Evolutionary conservation across 2,888 invertebrate species (phyloP).

Genomic region (Callinectes sapidus): DNA sequence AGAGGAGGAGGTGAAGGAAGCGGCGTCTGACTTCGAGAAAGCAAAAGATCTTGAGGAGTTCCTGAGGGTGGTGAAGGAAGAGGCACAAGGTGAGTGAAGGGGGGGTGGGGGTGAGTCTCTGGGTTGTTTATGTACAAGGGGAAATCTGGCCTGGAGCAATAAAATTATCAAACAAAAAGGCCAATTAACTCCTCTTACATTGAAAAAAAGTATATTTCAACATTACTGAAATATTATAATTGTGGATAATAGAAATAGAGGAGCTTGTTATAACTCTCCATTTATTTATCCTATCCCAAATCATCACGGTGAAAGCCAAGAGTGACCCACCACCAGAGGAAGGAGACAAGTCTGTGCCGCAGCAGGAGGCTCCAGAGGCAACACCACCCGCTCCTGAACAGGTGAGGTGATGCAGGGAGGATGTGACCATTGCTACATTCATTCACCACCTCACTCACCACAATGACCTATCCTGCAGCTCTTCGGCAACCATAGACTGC

Average conservation of each 20-base stretch:
- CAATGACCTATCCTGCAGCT: no score
- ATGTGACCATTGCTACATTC: no score
- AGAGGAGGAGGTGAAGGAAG: constrained; percentile 67
- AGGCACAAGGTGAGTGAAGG: constrained; percentile 57
- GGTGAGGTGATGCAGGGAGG: not conserved
- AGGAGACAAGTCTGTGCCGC: not conserved
- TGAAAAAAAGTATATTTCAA: no score
- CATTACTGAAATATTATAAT: no score
- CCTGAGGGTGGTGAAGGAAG: constrained; percentile 61
- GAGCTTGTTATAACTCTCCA: not conserved
- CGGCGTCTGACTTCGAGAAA: constrained; percentile 66
- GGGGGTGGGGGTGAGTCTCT: no score
- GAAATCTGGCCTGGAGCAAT: no score
- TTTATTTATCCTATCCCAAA: not conserved
- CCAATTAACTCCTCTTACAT: no score
- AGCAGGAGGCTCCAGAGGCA: not conserved
- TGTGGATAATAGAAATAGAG: not conserved
- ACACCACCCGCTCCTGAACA: constrained; percentile 1
- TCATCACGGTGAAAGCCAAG: not conserved
- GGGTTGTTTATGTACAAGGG: no score
- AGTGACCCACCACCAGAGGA: not conserved
- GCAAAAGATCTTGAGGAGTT: constrained; percentile 66
- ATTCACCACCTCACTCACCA: no score
- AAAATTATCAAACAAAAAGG: no score
- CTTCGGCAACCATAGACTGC: no score